Evolutionary conservation across 2,113 vertebrate species (phyloP).

Genomic region (Petaurus breviceps): DNA sequence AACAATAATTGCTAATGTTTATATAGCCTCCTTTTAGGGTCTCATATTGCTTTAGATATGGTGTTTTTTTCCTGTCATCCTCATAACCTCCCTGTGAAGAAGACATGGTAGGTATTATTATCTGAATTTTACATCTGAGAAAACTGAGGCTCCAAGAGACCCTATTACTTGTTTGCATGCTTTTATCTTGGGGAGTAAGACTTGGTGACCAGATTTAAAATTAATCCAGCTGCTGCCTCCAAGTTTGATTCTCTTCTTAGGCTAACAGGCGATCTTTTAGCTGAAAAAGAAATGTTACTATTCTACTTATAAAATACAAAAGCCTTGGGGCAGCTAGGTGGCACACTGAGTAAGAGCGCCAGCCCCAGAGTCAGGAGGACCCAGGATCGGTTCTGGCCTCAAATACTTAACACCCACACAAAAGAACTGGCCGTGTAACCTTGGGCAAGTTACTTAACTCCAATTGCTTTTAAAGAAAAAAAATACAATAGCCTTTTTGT

Average conservation of each 20-base stretch:
- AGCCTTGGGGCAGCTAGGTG: too few species aligned
- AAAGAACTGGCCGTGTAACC: too few species aligned
- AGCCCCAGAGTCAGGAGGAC: too few species aligned
- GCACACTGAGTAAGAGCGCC: too few species aligned
- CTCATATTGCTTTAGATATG: neutral
- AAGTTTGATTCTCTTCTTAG: neutral
- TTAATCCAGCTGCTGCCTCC: neutral
- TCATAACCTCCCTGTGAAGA: neutral
- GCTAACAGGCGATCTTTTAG: neutral
- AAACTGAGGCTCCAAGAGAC: neutral
- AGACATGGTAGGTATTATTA: neutral
- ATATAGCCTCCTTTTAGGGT: neutral
- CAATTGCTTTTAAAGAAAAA: too few species aligned
- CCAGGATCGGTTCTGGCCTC: too few species aligned
- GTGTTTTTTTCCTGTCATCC: neutral
- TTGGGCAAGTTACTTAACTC: too few species aligned
- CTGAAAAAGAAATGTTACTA: neutral
- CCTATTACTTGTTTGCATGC: neutral
- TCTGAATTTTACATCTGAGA: neutral
- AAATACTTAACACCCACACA: too few species aligned
- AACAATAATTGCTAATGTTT: neutral
- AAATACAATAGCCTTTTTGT: too few species aligned
- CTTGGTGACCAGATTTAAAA: neutral
- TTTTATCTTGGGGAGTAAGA: neutral
- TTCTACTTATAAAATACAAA: neutral